phyloP scores from a whole-genome alignment of 30 jellyfish, hydroid and myxozoan genomes.

The Chrysaora quinquecirrha region DNA sequence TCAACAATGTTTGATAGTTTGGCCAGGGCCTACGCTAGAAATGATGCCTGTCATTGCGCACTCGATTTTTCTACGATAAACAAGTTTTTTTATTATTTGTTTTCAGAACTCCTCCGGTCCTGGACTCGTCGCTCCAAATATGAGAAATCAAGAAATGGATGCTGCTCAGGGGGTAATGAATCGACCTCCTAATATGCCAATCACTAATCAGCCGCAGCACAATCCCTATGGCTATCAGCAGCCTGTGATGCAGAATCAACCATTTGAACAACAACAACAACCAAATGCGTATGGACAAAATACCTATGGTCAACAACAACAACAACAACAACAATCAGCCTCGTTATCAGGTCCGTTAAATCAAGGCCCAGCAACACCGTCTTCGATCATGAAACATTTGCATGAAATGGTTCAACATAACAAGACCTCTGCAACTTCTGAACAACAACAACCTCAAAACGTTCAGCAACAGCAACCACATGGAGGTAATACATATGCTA shows the following conservation, averaged over 20 bases:
- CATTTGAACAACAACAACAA: background rate
- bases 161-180: background rate
- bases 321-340: slow-evolving; percentile 52
- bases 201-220: background rate
- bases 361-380: slow-evolving; percentile 34
- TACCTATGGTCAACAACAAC: slow-evolving; percentile 2
- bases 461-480: slow-evolving; percentile 18
- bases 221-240: background rate
- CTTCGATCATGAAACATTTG: slow-evolving; percentile 51
- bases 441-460: background rate
- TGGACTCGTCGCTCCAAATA: background rate
- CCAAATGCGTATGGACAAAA: background rate
- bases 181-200: background rate
- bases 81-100: no score
- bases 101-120: background rate
- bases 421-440: slow-evolving; percentile 15
- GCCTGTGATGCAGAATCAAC: background rate
- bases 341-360: background rate
- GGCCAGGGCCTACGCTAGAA: no score
- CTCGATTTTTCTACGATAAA: no score
- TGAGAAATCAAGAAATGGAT: background rate
- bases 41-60: no score
- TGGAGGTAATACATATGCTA: background rate
- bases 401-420: slow-evolving; percentile 64
- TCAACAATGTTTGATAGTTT: no score